Conservation (phyloP, 2,888 invertebrate genomes). For the Nephrocerus scutellatus region DNA sequence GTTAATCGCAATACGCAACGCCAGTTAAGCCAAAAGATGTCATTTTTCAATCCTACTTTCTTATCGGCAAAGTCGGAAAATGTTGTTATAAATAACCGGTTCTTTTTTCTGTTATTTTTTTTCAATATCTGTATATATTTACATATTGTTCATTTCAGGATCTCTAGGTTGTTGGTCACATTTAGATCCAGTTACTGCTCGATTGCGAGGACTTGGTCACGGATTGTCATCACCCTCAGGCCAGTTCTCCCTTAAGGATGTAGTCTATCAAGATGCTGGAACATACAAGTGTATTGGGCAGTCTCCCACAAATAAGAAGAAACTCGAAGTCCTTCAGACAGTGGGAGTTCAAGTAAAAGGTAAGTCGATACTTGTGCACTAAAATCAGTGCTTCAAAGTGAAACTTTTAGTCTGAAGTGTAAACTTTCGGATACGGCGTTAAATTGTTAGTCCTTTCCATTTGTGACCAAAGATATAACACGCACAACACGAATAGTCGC, state of each 20-base stretch:
- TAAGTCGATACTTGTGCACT: conserved; percentile 37
- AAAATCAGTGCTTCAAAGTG: too few species aligned
- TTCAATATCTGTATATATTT: conserved; percentile 13
- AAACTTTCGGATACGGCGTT: too few species aligned
- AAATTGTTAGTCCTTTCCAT: too few species aligned
- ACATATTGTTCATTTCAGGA: conserved; percentile 39
- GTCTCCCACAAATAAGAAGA: conserved; percentile 47
- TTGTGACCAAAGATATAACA: too few species aligned
- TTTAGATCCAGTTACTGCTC: conserved; percentile 50
- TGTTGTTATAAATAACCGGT: too few species aligned
- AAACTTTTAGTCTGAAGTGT: too few species aligned
- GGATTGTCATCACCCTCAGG: conserved; percentile 53
- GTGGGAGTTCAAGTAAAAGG: conserved; percentile 53
- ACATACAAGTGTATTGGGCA: conserved; percentile 64
- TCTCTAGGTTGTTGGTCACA: conserved; percentile 61
- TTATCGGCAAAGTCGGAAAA: too few species aligned
- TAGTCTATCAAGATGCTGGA: conserved; percentile 70
- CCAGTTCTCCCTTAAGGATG: conserved; percentile 60
- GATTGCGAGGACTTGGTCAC: conserved; percentile 53
- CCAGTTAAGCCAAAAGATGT: too few species aligned
- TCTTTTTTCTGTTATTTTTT: conserved; percentile 1
- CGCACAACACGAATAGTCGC: too few species aligned
- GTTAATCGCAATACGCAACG: too few species aligned
- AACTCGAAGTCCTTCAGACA: conserved; percentile 52
- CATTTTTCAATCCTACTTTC: too few species aligned